Evolutionary conservation across 2,797 vertebrate species (phyloP), one percentile per base, ranked within the genome.

Genomic region (Etheostoma perlongum): DNA sequence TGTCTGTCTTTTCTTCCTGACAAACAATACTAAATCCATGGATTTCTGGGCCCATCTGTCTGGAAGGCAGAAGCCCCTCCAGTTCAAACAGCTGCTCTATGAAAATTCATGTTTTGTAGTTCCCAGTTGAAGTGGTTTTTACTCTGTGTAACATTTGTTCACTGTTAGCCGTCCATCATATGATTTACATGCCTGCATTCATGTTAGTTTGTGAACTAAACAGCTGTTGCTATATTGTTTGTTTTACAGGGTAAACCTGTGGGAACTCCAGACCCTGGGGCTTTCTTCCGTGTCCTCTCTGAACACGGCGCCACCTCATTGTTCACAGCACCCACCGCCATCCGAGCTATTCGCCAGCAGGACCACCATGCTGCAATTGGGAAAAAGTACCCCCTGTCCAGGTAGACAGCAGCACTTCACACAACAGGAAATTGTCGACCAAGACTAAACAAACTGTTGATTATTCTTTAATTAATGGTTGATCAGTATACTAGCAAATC

Each of bases 311-410:
- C 94, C 11, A 91, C 95, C 60, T 96, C 96, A 79, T 91, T 96
- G 96, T 99, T 99, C 90, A 98, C 96, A 13, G 96, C 98, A 0
- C 98, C 98, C 47, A 99, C 97, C 33, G 98, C 97, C 82, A 95
- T 99, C 89, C 95, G 98, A 93, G 98, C 97, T 81, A 99, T 99
- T 77, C 96, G 97, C 90, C 98, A 99, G 85, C 97, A 99, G 91
- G 98, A 99, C 91, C 96, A 97, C 12, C 90, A 95, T 19, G 95
- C 96, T 53, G 84, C 82, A 23, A 53, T 94, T 7, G 97, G 96
- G 79, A 96, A 91, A 76, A 95, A 90, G 81, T 97, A 97, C 90
- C 85, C 92, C 0, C 93, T 97, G 77, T 91, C 94, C 91, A 98
- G 96, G 98, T 99, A 95, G 92, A 33, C 23, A 0, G 21, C 21